Evolutionary conservation across 2,888 invertebrate genomes (phyloP), one percentile per base, ranked within the genome.

Genomic region (Aspidapion aeneum): DNA sequence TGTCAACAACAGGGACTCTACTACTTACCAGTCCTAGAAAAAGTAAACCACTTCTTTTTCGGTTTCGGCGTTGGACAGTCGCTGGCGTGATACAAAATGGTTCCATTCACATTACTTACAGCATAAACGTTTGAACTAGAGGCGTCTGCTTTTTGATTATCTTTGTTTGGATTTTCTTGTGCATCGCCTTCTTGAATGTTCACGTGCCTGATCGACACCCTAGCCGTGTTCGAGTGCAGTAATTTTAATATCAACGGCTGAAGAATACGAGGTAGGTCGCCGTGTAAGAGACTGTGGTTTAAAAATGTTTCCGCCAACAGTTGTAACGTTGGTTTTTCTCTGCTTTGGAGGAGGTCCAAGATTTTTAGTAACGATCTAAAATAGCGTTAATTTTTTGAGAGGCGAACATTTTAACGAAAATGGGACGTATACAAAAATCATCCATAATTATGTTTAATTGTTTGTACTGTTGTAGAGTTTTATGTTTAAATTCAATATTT

Each of bases 41-140:
- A 80, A 16, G 76, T 70, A 66, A 79, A 80, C 77, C 79, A 79
- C 63, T 76, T 76, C 63, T 79, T 80, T 1, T 73, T 69, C 0
- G 78, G 78, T 71, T 79, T 80, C 7, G 75, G 74, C 60, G 72
- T 80, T 1, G 77, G 76, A 18, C 75, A 73, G 50, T 78, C 79
- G 20, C 84, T 82, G 1, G 86, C 82, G 66, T 87, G 86, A 72
- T 86, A 87, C 72, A 86, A 87, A 2, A 93, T 87, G 70, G 91
- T 90, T 1, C 93, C 93, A 70, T 90, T 90, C 21, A 91, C 90
- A 55, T 89, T 91, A 73, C 92, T 92, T 54, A 93, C 90, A 0
- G 93, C 93, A 73, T 90, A 92, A 16, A 93, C 89, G 19, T 83
- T 82, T 55, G 78, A 72, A 62, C 75, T 75, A 22, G 75, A 74